Base-by-base conservation (phyloP, 2,113 vertebrate genomes). In the Indri indri region DNA sequence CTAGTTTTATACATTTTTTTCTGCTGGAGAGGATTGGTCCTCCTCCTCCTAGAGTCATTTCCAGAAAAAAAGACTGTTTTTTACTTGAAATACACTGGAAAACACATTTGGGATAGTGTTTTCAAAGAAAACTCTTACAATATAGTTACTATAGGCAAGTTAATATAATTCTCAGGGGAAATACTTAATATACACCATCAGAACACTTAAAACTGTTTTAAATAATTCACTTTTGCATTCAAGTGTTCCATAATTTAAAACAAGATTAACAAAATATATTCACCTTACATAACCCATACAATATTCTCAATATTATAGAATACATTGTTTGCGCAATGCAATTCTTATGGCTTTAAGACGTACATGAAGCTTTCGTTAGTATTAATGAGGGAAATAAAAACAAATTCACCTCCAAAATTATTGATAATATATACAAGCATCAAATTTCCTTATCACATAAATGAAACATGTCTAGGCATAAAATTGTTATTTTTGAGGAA, bases 381-480 rank as follows among this genome's bases (percentile, higher is more conserved):
- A 88, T 70, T 97, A 96, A 91, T 95, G 94, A 94, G 92, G 76
- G 23, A 97, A 83, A 77, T 97, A 90, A 96, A 87, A 93, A 97
- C 40, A 84, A 1, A 85, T 42, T 70, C 20, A 93, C 90, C 57
- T 97, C 88, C 76, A 95, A 77, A 96, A 97, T 92, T 50, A 54
- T 83, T 95, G 71, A 65, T 7, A 0, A 95, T 76, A 96, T 94
- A 95, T 68, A 25, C 45, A 94, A 74, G n/a, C 30, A 17, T 90
- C 88, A 40, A 88, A 96, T 76, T 96, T 71, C 68, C 65, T 95
- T 96, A 92, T 94, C 96, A 88, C 70, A 85, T 70, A 88, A 97
- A 89, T 94, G 90, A 96, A 96, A 95, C 80, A 96, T 5, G 45
- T 1, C 0, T 87, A 95, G 81, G 73, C 2, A 91, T 65, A 88